phyloP scores from a whole-genome alignment of 2,113 vertebrate genomes.

The Sclerurus mexicanus region DNA sequence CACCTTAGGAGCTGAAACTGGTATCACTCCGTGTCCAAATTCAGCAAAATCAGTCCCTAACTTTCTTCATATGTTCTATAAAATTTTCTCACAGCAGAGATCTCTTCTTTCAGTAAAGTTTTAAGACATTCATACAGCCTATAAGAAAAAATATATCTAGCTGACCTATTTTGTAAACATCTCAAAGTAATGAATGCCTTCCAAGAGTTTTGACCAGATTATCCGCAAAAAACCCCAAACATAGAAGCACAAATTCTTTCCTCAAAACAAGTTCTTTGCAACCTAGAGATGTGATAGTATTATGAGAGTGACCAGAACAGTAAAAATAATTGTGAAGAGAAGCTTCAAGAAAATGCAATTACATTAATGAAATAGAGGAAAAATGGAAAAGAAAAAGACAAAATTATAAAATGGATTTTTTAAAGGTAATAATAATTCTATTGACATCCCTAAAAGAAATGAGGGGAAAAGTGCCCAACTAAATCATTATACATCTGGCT shows the following conservation, averaged over 20 bases:
- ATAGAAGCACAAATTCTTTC: neutral
- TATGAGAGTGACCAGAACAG: neutral
- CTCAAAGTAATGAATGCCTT: neutral
- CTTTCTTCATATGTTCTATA: neutral
- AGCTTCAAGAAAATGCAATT: neutral
- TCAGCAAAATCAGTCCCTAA: neutral
- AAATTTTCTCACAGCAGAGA: neutral
- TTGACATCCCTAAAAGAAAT: neutral
- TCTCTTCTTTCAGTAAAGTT: neutral
- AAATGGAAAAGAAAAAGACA: neutral
- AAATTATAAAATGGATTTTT: neutral
- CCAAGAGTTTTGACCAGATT: neutral
- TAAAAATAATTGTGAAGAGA: neutral
- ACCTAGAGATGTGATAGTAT: neutral
- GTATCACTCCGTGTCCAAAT: neutral
- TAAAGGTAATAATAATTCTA: neutral
- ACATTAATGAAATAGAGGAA: neutral
- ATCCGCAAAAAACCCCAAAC: neutral
- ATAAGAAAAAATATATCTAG: neutral
- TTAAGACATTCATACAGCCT: neutral
- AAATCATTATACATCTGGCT: neutral
- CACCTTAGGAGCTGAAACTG: neutral
- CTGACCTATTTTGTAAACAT: neutral
- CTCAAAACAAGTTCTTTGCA: neutral
- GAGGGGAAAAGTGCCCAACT: neutral